Evolutionary conservation across 1,140 invertebrate genomes (phyloP), one percentile per base, ranked within the genome.

Genomic region (Papilio polytes): DNA sequence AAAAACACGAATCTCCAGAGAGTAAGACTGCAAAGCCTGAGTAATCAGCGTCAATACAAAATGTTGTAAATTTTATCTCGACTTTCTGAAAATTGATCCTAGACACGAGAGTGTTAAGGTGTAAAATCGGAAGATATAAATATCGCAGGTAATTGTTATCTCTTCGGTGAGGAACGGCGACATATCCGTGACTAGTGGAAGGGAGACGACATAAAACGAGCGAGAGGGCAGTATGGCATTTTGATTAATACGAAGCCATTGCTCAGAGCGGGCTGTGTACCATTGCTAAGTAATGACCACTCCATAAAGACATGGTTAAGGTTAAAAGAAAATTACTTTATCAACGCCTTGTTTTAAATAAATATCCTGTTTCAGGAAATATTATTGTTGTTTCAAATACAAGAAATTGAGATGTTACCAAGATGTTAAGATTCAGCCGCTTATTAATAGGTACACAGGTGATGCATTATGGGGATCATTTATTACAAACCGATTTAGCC

Each of bases 261-360:
- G 92, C 94, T 95, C 95, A 95, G 91, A 92, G 93, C 92, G 91
- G 90, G 88, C 94, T 94, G 91, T 94, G 93, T 94, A 94, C 93
- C 93, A 94, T 94, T 94, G 92, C 92, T 95, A 95, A 94, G 93
- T 95, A 95, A 95, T 95, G 92, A 92, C 94, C 94, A 92, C 90
- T 95, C 94, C 94, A 95, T 95, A 94, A 95, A 95, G 92, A 95
- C 92, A 95, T 91, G 94, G 92, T 95, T 94, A 95, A 94, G 94
- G 94, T 95, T 94, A 94, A 95, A 95, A 95, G 92, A 95, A 95
- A 95, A 95, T 95, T 95, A 95, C 92, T 95, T 95, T 94, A 95
- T 95, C 94, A 95, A 94, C 94, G 92, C 91, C 94, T 95, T 94
- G 94, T 94, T 95, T 95, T 94, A 94, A 95, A 95, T 94, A 95